phyloP scores from a whole-genome alignment of 2,113 vertebrate species.

The Pseudorectes ferrugineus region DNA sequence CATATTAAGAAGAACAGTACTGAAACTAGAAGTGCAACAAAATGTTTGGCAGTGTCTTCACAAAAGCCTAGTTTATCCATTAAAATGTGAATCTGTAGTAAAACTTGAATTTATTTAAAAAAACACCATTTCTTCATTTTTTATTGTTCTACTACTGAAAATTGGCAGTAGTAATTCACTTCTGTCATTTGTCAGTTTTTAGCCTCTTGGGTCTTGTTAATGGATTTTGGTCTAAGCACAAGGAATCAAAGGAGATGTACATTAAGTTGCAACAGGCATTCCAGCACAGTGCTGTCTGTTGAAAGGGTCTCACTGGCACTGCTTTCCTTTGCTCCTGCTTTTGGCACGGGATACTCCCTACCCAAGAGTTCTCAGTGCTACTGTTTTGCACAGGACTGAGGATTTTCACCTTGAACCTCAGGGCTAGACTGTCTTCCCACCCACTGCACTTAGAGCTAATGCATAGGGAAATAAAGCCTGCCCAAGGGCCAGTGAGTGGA shows the following conservation, averaged over 20 bases:
- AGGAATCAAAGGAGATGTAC: not conserved
- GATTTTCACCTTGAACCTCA: not conserved
- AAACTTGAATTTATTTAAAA: not conserved
- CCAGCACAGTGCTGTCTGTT: not conserved
- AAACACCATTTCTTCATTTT: not conserved
- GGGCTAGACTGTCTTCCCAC: not conserved
- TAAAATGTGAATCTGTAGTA: not conserved
- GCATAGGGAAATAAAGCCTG: not conserved
- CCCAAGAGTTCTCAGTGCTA: not conserved
- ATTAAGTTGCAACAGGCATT: not conserved
- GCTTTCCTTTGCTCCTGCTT: not conserved
- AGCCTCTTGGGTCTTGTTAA: not conserved
- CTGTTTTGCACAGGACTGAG: not conserved
- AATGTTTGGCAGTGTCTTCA: not conserved
- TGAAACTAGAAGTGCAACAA: not conserved
- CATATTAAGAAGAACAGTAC: not conserved
- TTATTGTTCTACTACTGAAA: not conserved
- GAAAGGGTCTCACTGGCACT: not conserved
- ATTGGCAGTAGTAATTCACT: not conserved
- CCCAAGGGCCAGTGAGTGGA: not conserved
- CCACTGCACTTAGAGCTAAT: not conserved
- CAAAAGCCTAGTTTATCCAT: not conserved
- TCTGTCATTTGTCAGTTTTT: not conserved
- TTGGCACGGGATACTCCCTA: not conserved
- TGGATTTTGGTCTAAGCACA: not conserved